These are phyloP conservation scores for Sparidentex hasta DNA, from an alignment of 2,797 vertebrate species.

Conservation along the genomic window DNA sequence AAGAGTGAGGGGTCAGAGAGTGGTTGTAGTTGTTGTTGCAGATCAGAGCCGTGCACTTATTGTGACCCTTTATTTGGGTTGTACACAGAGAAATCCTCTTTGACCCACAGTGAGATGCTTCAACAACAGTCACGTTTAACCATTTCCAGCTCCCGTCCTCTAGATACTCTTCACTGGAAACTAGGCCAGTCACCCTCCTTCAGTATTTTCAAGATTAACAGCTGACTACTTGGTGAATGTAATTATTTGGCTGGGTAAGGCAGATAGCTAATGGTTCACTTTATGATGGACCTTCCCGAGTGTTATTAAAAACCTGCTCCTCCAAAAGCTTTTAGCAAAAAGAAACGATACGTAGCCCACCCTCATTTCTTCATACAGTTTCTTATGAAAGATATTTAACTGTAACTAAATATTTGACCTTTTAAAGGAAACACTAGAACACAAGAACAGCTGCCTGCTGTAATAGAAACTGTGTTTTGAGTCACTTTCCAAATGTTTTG, in stretches of 20 bases:
- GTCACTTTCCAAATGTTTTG: too few species aligned
- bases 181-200: constrained; percentile 32
- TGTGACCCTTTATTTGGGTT: constrained; percentile 53
- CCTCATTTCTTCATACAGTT: neutral
- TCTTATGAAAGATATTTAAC: neutral
- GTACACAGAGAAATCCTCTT: constrained; percentile 56
- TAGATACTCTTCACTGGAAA: constrained; percentile 27
- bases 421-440: too few species aligned
- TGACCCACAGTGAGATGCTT: constrained; percentile 33
- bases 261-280: neutral
- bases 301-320: neutral
- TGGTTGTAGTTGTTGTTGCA: constrained; percentile 1
- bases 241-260: neutral
- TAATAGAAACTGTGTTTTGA: too few species aligned
- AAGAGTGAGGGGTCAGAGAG: constrained; percentile 8
- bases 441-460: too few species aligned
- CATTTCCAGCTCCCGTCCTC: constrained; percentile 36
- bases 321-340: neutral
- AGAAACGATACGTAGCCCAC: too few species aligned
- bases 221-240: neutral
- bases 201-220: neutral
- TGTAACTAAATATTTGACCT: neutral
- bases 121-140: constrained; percentile 24
- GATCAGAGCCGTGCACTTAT: constrained; percentile 8
- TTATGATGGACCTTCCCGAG: too few species aligned